Base-by-base conservation (phyloP, 2,113 vertebrate genomes). In the Camelus bactrianus region DNA sequence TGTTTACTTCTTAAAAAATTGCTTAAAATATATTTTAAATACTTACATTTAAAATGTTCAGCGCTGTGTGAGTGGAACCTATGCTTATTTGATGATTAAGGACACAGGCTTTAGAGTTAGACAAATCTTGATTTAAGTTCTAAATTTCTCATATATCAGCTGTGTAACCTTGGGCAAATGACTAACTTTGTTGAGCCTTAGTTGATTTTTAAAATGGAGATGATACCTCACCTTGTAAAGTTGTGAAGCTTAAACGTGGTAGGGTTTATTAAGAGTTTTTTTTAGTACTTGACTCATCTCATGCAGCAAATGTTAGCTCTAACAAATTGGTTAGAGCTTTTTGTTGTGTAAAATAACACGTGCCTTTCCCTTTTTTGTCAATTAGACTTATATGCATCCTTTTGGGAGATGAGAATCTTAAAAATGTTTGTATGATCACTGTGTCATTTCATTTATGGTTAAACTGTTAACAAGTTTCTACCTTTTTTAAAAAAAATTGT, bases 211-310 rank as follows among this genome's bases (percentile, higher is more conserved):
- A n/a, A 96, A 50, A 60, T 89, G 17, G 8, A 48, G 0, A 52
- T 84, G 9, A 42, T 86, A 84, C 4, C n/a, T 73, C 64, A 65
- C 67, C 30, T 95, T 83, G 26, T 75, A 77, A 84, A 26, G 22
- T 77, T 54, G 50, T 77, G 50, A 77, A 54, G 30, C n/a, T 77
- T 77, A 77, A 77, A 77, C n/a, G 32, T 54, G 19, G 54, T 54
- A 42, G 38, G 38, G 14, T 92, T 95, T 82, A 69, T 95, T 96
- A 64, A 65, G 52, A 67, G 14, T 84, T 88, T 94, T n/a, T 64
- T 70, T 97, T 94, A 93, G 58, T 54, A 60, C 35, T 65, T 91
- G 28, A 77, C 82, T 97, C 38, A n/a, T 97, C 52, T 91, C 13
- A 76, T 89, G 60, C 73, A 85, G 15, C 89, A 56, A 4, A 0